phyloP scores from a whole-genome alignment of 2,113 vertebrate species.

The Maccullochella peelii region DNA sequence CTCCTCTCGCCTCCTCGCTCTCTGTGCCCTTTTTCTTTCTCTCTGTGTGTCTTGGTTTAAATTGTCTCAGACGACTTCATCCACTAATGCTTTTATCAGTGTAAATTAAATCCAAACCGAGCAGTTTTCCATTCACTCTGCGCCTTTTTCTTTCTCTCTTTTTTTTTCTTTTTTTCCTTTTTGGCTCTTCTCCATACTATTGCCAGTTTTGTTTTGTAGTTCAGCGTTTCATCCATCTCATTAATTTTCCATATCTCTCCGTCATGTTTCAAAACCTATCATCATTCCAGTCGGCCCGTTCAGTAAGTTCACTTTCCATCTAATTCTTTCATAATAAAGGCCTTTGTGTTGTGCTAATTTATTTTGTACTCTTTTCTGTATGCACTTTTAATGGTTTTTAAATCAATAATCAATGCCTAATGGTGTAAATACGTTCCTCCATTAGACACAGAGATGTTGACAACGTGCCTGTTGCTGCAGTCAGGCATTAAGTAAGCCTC shows the following conservation, averaged over 20 bases:
- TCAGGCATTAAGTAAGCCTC: conserved; percentile 61
- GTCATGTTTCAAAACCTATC: conserved; percentile 63
- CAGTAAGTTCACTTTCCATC: conserved; percentile 44
- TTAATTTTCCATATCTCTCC: conserved; percentile 71
- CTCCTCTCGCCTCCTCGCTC: conserved; percentile 27
- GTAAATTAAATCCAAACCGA: conserved; percentile 65
- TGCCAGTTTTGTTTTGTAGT: conserved; percentile 51
- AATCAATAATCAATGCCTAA: conserved; percentile 60
- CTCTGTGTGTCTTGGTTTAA: conserved; percentile 52
- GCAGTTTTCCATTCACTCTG: conserved; percentile 45
- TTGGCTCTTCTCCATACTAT: conserved; percentile 25
- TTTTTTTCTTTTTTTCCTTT: not conserved
- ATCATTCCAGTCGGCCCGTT: conserved; percentile 59
- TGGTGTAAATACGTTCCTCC: conserved; percentile 63
- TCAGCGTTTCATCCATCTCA: conserved; percentile 60
- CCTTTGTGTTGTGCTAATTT: conserved; percentile 43
- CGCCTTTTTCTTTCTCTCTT: not conserved
- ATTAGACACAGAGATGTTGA: conserved; percentile 61
- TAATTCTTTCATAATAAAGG: conserved; percentile 36
- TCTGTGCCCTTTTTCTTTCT: conserved; percentile 36
- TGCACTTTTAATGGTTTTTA: conserved; percentile 54
- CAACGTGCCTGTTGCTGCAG: conserved; percentile 63
- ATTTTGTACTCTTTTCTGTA: conserved; percentile 19
- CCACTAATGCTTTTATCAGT: conserved; percentile 71
- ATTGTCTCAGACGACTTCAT: conserved; percentile 64